Evolutionary conservation across 2,888 invertebrate species (phyloP).

Genomic region (Ephialtes manifestator): DNA sequence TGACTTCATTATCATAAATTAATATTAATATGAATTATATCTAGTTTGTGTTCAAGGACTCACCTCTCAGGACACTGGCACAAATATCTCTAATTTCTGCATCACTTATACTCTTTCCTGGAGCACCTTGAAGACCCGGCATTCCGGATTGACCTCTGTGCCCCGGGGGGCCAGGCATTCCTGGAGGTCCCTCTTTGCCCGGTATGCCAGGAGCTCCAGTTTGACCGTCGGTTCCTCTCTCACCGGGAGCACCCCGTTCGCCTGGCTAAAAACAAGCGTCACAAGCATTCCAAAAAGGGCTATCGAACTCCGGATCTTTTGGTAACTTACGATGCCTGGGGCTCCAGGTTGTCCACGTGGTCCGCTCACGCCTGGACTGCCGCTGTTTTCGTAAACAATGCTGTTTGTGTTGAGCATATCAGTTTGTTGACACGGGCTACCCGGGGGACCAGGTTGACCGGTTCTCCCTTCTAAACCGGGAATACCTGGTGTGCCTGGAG

Average conservation of each 20-base stretch:
- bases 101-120: slow-evolving; percentile 89
- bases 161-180: slow-evolving; percentile 88
- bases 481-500: slow-evolving; percentile 86
- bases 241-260: slow-evolving; percentile 88
- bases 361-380: slow-evolving; percentile 86
- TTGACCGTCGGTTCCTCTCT: slow-evolving; percentile 88
- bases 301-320: neutral
- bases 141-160: slow-evolving; percentile 88
- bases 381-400: slow-evolving; percentile 76
- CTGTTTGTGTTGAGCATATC: slow-evolving; percentile 78
- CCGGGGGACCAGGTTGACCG: slow-evolving; percentile 86
- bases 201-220: slow-evolving; percentile 88
- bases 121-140: slow-evolving; percentile 88
- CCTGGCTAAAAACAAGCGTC: slow-evolving; percentile 85
- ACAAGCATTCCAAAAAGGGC: neutral
- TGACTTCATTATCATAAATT: no score
- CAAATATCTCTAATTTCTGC: slow-evolving; percentile 93
- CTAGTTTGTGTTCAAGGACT: slow-evolving; percentile 63
- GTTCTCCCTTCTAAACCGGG: slow-evolving; percentile 83
- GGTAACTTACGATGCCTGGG: slow-evolving; percentile 86
- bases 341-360: slow-evolving; percentile 88
- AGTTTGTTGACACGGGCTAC: slow-evolving; percentile 82
- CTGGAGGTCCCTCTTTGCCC: slow-evolving; percentile 88
- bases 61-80: slow-evolving; percentile 92
- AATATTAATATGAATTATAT: no score